phyloP scores from a whole-genome alignment of 2,113 vertebrate species.

The Oxyura jamaicensis region DNA sequence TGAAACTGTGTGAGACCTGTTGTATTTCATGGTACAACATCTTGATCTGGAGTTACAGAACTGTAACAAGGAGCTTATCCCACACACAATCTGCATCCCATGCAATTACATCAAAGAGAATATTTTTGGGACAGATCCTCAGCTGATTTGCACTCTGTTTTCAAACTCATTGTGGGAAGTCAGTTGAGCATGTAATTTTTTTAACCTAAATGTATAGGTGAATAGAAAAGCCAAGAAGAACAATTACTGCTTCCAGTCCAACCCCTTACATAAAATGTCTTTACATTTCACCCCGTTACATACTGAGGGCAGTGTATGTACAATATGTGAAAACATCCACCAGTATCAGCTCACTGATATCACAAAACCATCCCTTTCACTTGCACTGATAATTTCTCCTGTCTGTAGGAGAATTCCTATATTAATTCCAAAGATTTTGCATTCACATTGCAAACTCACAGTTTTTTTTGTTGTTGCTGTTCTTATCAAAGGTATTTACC shows the following conservation, averaged over 20 bases:
- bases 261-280: background rate
- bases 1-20: slow-evolving; percentile 25
- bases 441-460: background rate
- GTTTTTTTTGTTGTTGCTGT: background rate
- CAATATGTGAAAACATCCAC: background rate
- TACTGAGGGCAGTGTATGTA: background rate
- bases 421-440: background rate
- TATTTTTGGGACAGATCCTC: background rate
- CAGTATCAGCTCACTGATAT: background rate
- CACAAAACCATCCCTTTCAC: background rate
- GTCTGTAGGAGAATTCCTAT: background rate
- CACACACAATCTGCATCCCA: slow-evolving; percentile 42
- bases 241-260: background rate
- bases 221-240: background rate
- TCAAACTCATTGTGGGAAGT: background rate
- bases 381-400: background rate
- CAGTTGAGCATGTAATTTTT: background rate
- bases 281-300: background rate
- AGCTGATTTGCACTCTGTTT: slow-evolving; percentile 20
- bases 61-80: slow-evolving; percentile 42
- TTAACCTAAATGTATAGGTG: background rate
- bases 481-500: background rate
- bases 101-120: slow-evolving; percentile 30
- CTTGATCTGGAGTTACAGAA: slow-evolving; percentile 21
- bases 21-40: slow-evolving; percentile 35